Evolutionary conservation across 2,797 vertebrate species (phyloP).

Genomic region (Ciconia nigra): DNA sequence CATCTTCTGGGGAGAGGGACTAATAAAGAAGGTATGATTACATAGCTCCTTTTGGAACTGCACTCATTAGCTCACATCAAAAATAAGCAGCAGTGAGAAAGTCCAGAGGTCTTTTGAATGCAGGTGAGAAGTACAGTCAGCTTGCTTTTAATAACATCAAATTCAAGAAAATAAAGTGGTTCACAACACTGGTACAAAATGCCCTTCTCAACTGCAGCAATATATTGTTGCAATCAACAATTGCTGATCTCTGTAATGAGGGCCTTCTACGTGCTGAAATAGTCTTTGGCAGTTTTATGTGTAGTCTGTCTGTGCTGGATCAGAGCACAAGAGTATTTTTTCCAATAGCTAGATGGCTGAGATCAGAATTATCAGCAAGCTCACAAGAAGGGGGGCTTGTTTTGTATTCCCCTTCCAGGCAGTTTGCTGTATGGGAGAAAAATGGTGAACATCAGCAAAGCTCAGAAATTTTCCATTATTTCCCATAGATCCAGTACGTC

Average conservation of each 20-base stretch:
- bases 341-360: background rate
- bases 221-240: background rate
- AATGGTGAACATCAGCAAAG: background rate
- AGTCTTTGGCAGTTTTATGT: background rate
- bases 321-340: background rate
- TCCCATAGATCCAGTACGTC: background rate
- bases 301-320: background rate
- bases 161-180: background rate
- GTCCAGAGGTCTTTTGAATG: background rate
- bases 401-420: background rate
- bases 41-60: background rate
- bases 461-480: background rate
- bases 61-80: background rate
- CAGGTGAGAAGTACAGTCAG: background rate
- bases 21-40: background rate
- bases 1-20: background rate
- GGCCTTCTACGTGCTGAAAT: accelerated
- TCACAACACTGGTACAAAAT: background rate
- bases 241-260: background rate
- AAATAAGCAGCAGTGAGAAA: background rate
- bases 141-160: background rate
- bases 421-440: background rate
- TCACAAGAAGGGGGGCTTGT: background rate
- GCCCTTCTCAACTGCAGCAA: background rate
- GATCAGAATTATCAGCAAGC: background rate